Evolutionary conservation across 2,113 vertebrate genomes (phyloP).

Genomic region (Zosterops borbonicus): DNA sequence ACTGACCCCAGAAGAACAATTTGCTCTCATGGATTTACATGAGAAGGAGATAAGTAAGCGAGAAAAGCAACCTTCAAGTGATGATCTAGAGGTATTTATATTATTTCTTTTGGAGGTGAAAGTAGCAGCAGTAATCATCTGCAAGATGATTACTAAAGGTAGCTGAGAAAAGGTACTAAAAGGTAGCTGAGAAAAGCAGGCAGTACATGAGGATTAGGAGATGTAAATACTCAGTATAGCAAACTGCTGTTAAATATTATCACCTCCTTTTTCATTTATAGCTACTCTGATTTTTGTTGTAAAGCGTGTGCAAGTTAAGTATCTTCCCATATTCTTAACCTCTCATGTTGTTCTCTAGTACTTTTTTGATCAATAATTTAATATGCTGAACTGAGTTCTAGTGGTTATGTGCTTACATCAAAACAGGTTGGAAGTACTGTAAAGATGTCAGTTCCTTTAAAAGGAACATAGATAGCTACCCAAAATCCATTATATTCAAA

Average conservation of each 20-base stretch:
- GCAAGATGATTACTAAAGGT: not conserved
- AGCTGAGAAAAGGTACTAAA: not conserved
- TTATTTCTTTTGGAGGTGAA: not conserved
- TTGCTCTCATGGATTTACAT: constrained; percentile 75
- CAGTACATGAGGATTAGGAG: not conserved
- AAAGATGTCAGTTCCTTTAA: not conserved
- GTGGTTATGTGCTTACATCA: not conserved
- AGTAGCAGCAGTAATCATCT: not conserved
- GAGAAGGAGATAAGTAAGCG: constrained; percentile 69
- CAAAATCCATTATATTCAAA: not conserved
- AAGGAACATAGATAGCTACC: not conserved
- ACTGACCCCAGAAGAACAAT: constrained; percentile 83
- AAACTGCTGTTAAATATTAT: not conserved
- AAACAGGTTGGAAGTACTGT: not conserved
- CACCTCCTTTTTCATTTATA: not conserved
- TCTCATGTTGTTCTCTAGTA: not conserved
- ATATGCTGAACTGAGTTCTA: not conserved
- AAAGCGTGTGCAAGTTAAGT: not conserved
- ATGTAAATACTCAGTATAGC: not conserved
- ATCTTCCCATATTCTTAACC: not conserved
- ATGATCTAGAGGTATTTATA: constrained; percentile 80
- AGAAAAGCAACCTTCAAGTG: constrained; percentile 68
- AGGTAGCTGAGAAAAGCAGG: not conserved
- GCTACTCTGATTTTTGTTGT: not conserved
- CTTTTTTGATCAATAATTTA: not conserved